These are phyloP conservation scores for Sebastes steindachneri DNA, from an alignment of 2,797 vertebrate genomes.

Conservation along the genomic window DNA sequence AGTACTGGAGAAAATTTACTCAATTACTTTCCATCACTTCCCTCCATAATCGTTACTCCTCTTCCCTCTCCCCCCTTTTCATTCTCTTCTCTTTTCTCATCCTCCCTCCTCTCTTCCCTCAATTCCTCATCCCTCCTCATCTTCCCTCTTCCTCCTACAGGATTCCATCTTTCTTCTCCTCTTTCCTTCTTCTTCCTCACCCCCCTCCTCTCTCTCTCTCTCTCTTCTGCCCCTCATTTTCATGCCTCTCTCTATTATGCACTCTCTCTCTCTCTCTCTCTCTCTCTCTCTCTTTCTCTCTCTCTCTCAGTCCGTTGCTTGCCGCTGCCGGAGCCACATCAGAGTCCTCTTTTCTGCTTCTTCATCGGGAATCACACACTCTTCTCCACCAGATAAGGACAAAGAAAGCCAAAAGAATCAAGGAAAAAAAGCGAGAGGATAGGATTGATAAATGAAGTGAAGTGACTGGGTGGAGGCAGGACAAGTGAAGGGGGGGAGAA, in stretches of 20 bases:
- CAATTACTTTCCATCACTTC: background rate
- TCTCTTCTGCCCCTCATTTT: conserved; percentile 14
- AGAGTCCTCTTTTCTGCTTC: conserved; percentile 22
- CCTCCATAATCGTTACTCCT: background rate
- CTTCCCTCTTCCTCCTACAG: background rate
- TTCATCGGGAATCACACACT: conserved; percentile 19
- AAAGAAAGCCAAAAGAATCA: conserved; percentile 1
- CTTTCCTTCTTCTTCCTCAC: background rate
- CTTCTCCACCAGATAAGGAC: conserved; percentile 17
- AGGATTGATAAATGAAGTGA: conserved; percentile 26
- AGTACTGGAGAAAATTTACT: background rate
- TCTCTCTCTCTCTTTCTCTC: background rate
- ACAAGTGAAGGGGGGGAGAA: conserved; percentile 14
- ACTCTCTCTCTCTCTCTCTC: background rate
- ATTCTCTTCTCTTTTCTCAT: background rate
- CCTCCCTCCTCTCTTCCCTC: background rate
- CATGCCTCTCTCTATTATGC: background rate
- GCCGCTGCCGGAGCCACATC: conserved; percentile 52
- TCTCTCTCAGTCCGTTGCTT: conserved; percentile 46
- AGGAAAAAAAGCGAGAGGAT: conserved; percentile 16
- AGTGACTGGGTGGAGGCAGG: conserved; percentile 35
- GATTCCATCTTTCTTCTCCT: background rate
- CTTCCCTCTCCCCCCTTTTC: background rate
- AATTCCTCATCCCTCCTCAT: background rate
- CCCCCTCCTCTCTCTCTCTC: background rate